Evolutionary conservation across 2,888 invertebrate species (phyloP).

Genomic region (Limnephilus lunatus): DNA sequence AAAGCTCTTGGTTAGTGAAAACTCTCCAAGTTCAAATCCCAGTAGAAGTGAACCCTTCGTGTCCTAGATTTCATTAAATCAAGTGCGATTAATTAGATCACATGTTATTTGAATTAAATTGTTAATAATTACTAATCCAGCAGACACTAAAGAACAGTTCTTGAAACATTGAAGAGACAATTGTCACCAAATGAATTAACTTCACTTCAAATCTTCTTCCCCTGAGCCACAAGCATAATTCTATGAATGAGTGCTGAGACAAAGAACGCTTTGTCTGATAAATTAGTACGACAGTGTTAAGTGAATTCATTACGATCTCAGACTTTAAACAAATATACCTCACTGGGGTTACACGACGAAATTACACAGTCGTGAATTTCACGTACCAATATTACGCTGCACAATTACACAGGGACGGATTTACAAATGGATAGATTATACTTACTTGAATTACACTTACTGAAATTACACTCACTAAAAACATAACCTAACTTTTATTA

Average conservation of each 20-base stretch:
- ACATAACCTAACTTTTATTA: no score
- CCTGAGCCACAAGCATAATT: background rate
- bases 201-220: slow-evolving; percentile 4
- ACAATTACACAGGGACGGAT: no score
- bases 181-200: background rate
- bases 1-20: background rate
- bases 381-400: no score
- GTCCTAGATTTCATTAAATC: no score
- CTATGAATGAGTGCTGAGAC: slow-evolving; percentile 35
- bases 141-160: background rate
- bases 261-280: slow-evolving; percentile 35
- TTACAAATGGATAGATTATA: no score
- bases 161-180: background rate
- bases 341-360: background rate
- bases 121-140: background rate
- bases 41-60: no score
- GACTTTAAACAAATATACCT: slow-evolving; percentile 41
- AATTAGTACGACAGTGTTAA: slow-evolving; percentile 41
- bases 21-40: no score
- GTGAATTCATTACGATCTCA: slow-evolving; percentile 35
- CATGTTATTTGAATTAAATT: background rate
- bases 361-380: no score
- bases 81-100: no score
- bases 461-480: no score
- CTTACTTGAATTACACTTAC: no score